Evolutionary conservation across 2,113 vertebrate species (phyloP).

Genomic region (Bufo bufo): DNA sequence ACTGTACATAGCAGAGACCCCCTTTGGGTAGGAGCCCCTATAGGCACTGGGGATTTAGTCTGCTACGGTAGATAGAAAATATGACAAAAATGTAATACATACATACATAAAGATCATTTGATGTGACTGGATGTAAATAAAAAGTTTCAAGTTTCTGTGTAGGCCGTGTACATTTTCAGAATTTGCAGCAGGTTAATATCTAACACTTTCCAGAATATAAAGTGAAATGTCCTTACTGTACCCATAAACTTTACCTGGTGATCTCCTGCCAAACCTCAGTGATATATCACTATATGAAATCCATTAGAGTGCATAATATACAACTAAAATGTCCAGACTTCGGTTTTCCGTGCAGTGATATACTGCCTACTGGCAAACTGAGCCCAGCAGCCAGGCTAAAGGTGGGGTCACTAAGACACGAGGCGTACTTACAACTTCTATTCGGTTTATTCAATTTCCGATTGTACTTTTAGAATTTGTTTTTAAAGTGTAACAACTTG

Average conservation of each 20-base stretch:
- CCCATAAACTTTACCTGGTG: conserved; percentile 32
- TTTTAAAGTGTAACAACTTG: too few species aligned
- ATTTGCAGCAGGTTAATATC: conserved; percentile 5
- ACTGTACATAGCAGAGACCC: too few species aligned
- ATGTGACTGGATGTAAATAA: background rate
- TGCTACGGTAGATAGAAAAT: background rate
- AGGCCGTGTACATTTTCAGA: background rate
- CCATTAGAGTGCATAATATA: conserved; percentile 72
- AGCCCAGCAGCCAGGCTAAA: conserved; percentile 35
- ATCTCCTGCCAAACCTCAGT: conserved; percentile 54
- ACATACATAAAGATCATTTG: background rate
- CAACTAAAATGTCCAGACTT: conserved; percentile 67
- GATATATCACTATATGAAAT: conserved; percentile 71
- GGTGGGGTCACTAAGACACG: conserved; percentile 62
- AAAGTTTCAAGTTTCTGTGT: background rate
- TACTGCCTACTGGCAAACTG: conserved; percentile 62
- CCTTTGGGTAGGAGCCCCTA: background rate
- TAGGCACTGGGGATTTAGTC: background rate
- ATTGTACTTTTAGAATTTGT: too few species aligned
- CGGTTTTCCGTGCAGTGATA: conserved; percentile 66
- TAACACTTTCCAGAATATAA: conserved; percentile 21
- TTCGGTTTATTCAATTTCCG: conserved; percentile 57
- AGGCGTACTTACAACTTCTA: conserved; percentile 64
- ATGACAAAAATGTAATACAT: background rate
- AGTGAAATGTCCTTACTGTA: conserved; percentile 34